A percentile compares a stretch with the other conserved stretches of the same genome.
phyloP scores from a whole-genome alignment of 1,140 invertebrate genomes.

The Leptestheria dahalacensis region DNA sequence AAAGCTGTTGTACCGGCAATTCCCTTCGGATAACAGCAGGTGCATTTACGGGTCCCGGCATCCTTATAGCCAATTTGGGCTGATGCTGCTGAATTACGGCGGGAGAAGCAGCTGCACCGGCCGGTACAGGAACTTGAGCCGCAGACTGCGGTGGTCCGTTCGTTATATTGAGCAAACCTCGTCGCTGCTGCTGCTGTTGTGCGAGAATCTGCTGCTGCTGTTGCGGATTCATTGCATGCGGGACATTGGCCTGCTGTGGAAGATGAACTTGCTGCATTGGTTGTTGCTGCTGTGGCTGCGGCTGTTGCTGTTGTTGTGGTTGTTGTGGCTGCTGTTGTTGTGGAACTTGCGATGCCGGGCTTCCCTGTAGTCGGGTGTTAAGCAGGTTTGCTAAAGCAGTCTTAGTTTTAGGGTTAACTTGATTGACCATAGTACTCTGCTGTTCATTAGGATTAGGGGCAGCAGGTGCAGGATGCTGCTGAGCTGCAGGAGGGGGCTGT shows the following conservation, averaged over 20 bases:
- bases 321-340: slow-evolving; percentile 22
- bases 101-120: slow-evolving; percentile 16
- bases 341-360: slow-evolving; percentile 16
- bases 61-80: not conserved
- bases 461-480: slow-evolving; percentile 22
- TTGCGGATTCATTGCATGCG: slow-evolving; percentile 13
- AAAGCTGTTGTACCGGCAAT: slow-evolving; percentile 14
- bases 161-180: slow-evolving; percentile 34
- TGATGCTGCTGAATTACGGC: slow-evolving; percentile 2
- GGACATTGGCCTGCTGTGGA: slow-evolving; percentile 28
- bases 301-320: slow-evolving; percentile 17
- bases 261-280: slow-evolving; percentile 30
- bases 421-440: slow-evolving; percentile 22
- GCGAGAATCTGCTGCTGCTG: slow-evolving; percentile 15
- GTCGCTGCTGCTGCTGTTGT: slow-evolving; percentile 24
- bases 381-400: slow-evolving; percentile 89
- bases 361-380: slow-evolving; percentile 61
- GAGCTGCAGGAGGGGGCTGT: too few relatives aligned
- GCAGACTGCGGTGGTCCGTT: slow-evolving; percentile 29
- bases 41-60: slow-evolving; percentile 1
- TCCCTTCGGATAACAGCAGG: not conserved
- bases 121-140: slow-evolving; percentile 21
- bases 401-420: slow-evolving; percentile 79
- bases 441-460: slow-evolving; percentile 14
- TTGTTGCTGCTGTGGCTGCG: slow-evolving; percentile 25